These are phyloP conservation scores for Drosophila subquinaria DNA, from an alignment of 2,888 invertebrate species.

Conservation along the genomic window DNA sequence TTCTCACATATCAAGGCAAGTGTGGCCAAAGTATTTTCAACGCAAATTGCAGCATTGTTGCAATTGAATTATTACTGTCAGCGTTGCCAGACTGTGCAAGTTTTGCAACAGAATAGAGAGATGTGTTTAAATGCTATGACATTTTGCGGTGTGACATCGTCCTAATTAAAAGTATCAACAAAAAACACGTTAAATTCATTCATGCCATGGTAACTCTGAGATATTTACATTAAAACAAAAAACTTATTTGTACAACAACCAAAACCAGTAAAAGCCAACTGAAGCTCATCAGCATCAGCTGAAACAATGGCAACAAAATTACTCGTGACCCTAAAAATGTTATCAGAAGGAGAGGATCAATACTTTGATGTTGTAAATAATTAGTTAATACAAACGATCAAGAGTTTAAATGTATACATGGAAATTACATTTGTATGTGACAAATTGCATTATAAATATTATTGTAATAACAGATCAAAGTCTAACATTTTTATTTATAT, in stretches of 20 bases:
- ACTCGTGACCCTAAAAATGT: neutral
- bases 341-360: neutral
- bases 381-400: conserved; percentile 40
- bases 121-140: conserved; percentile 2
- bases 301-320: conserved; percentile 17
- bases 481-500: conserved; percentile 5
- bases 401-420: neutral
- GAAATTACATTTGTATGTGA: neutral
- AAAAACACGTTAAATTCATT: conserved; percentile 1
- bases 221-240: conserved; percentile 27
- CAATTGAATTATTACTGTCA: conserved; percentile 17
- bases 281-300: neutral
- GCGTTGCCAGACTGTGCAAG: conserved; percentile 36
- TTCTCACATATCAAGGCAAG: conserved; percentile 17
- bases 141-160: neutral
- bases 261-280: conserved; percentile 14
- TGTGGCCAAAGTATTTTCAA: conserved; percentile 24
- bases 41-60: conserved; percentile 6
- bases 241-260: neutral
- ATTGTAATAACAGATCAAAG: neutral
- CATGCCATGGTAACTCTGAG: conserved; percentile 8
- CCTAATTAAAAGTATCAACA: neutral
- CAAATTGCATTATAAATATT: conserved; percentile 1
- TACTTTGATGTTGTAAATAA: conserved; percentile 46
- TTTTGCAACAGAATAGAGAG: neutral